Evolutionary conservation across 2,888 invertebrate genomes (phyloP).

Genomic region (Tridacna crocea): DNA sequence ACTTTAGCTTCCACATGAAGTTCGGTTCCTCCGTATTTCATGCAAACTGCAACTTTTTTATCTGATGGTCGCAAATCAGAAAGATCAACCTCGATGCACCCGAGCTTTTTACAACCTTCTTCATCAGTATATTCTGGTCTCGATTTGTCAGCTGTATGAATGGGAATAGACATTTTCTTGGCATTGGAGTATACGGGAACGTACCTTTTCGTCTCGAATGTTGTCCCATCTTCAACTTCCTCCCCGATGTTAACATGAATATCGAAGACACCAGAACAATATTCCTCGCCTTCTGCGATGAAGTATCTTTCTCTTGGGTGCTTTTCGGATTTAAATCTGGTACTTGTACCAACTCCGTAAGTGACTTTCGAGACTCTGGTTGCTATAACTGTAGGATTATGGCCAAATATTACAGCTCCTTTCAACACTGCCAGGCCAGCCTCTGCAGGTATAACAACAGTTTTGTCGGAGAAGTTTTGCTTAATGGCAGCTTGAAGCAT

Average conservation of each 20-base stretch:
- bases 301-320: slow-evolving; percentile 34
- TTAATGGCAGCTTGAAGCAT: slow-evolving; percentile 47
- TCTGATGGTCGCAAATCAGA: slow-evolving; percentile 42
- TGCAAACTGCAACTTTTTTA: slow-evolving; percentile 51
- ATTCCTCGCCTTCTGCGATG: slow-evolving; percentile 22
- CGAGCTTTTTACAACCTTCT: slow-evolving; percentile 40
- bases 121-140: slow-evolving; percentile 45
- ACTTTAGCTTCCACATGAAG: slow-evolving; percentile 59
- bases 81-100: slow-evolving; percentile 60
- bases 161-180: slow-evolving; percentile 10
- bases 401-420: slow-evolving; percentile 59
- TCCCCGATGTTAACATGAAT: slow-evolving; percentile 45
- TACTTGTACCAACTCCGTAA: slow-evolving; percentile 34
- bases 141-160: slow-evolving; percentile 34
- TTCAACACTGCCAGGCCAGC: slow-evolving; percentile 56
- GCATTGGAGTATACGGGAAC: slow-evolving; percentile 17
- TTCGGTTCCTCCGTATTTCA: slow-evolving; percentile 67
- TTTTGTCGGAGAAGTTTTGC: slow-evolving; percentile 36
- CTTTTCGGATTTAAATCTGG: slow-evolving; percentile 1
- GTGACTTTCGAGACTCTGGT: slow-evolving; percentile 43
- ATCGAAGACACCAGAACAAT: slow-evolving; percentile 37
- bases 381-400: slow-evolving; percentile 42
- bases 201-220: slow-evolving; percentile 38
- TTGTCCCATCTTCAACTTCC: slow-evolving; percentile 31
- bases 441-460: slow-evolving; percentile 46